Base-by-base conservation (phyloP, 2,113 vertebrate genomes). In the Holacanthus passer region DNA sequence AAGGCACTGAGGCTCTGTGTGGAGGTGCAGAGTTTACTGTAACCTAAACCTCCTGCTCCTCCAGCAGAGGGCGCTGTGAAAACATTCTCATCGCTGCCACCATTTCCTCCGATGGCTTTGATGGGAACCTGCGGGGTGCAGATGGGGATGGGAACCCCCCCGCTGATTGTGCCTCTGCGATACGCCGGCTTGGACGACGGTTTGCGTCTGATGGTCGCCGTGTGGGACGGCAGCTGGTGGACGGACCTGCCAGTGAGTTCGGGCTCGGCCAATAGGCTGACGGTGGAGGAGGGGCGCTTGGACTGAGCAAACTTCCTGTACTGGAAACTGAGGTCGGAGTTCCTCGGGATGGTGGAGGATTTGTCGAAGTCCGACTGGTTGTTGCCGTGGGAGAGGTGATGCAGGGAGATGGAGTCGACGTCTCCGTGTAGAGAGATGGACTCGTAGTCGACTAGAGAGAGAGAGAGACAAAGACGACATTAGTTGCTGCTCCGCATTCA, bases 151-250 rank as follows among this genome's bases (percentile, higher is more conserved):
- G 96, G 96, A 2, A 96, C 93, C 2, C 95, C 96, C 0, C 96
- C 95, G 32, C 95, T 95, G 87, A 96, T 95, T 1, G 96, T 96
- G 8, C 95, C 95, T 1, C 96, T 86, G 2, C 96, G 95, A 24
- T 92, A 91, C 12, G 73, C 75, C 1, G 95, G 95, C 81, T 96
- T 96, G 82, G 94, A 95, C 7, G 95, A 96, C 0, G 96, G 96
- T 37, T 96, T 96, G 68, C 96, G 94, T 1, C 96, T 88, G 85
- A 96, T 96, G 66, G 96, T 96, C 1, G 96, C 96, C 0, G 96
- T 94, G 86, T 96, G 94, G 0, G 93, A 83, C 0, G 94, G 89
- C 9, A 90, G 83, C 10, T 87, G 91, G 27, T 82, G 90, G 2
- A 73, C 53, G 1, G 86, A 85, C 3, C 79, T 50, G 50, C 87